These are phyloP conservation scores for Brenthis daphne DNA, from an alignment of 2,888 invertebrate species.

Conservation along the genomic window DNA sequence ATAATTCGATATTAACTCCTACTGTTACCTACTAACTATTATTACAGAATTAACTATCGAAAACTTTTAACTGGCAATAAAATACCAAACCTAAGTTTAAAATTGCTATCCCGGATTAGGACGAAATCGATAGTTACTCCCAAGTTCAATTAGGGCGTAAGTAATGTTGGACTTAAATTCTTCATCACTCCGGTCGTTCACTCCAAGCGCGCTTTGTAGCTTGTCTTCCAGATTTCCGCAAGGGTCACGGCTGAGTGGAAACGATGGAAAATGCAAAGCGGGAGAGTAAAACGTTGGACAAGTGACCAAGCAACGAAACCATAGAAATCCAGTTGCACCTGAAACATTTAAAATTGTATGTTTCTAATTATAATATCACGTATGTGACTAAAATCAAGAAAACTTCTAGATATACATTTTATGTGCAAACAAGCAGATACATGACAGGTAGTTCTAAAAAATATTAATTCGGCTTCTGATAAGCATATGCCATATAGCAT, in stretches of 20 bases:
- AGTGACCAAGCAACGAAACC: slow-evolving; percentile 96
- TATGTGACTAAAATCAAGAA: too few species aligned
- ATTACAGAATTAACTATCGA: slow-evolving; percentile 57
- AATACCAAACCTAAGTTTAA: slow-evolving; percentile 66
- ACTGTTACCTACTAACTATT: slow-evolving; percentile 50
- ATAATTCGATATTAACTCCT: slow-evolving; percentile 62
- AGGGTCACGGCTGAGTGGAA: slow-evolving; percentile 97
- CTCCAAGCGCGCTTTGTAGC: slow-evolving; percentile 94
- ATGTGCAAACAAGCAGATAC: too few species aligned
- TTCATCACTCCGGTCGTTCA: slow-evolving; percentile 74
- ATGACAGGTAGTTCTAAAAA: too few species aligned
- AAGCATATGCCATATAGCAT: too few species aligned
- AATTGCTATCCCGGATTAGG: slow-evolving; percentile 76
- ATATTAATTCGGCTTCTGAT: too few species aligned
- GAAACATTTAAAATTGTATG: slow-evolving; percentile 43
- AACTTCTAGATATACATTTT: too few species aligned
- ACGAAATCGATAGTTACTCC: slow-evolving; percentile 59
- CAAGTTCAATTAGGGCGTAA: slow-evolving; percentile 25
- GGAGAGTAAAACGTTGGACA: slow-evolving; percentile 95
- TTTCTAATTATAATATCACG: neutral
- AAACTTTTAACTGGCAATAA: slow-evolving; percentile 65
- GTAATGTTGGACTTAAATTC: slow-evolving; percentile 52
- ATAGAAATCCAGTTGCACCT: slow-evolving; percentile 94
- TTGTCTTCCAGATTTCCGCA: slow-evolving; percentile 97
- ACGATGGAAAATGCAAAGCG: slow-evolving; percentile 97